Base-by-base conservation (phyloP, 2,888 invertebrate genomes). In the Xanthia icteritia region DNA sequence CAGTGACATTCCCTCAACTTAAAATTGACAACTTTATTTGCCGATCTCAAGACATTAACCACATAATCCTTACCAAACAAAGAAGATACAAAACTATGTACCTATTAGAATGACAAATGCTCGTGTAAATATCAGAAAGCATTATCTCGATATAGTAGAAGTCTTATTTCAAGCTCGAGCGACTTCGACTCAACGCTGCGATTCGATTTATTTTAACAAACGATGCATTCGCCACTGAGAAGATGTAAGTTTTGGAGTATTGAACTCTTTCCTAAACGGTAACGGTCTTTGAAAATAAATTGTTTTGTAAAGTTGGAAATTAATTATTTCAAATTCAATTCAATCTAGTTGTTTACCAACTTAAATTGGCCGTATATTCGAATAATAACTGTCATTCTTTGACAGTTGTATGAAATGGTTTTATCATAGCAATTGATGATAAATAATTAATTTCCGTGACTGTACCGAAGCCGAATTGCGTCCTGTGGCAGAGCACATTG, bases 121-220 rank as follows among this genome's bases (percentile, higher is more conserved):
- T 45, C 5, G 27, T 63, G 79, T 65, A 65, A 81, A 69, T 73
- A 78, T 69, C 73, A 78, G 73, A 73, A 51, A 66, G 64, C 45
- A 61, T 77, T 77, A 68, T 83, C 68, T 73, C 56, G 79, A 73
- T 60, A 42, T 31, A 83, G 31, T 48, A 39, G 69, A 61, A 39
- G 60, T 69, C 77, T 82, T 80, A 82, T 80, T 69, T 82, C 68
- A 68, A 82, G 54, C 65, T 82, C n/a, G 31, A 82, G 31, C 9
- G 69, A 69, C 56, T 76, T 65, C 60, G 31, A 61, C 48, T 76
- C 60, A 66, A 42, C 65, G 60, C 31, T 60, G 17, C 36, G 60
- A 66, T 61, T 76, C 80, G 54, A 82, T 80, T 80, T 82, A 80
- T 80, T 70, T 66, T 70, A 42, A 80, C 83, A 82, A 80, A 82